Percentiles rank a stretch among this genome's conserved stretches.
Conservation (phyloP, 2,888 invertebrate species). For the Papilio protenor region DNA sequence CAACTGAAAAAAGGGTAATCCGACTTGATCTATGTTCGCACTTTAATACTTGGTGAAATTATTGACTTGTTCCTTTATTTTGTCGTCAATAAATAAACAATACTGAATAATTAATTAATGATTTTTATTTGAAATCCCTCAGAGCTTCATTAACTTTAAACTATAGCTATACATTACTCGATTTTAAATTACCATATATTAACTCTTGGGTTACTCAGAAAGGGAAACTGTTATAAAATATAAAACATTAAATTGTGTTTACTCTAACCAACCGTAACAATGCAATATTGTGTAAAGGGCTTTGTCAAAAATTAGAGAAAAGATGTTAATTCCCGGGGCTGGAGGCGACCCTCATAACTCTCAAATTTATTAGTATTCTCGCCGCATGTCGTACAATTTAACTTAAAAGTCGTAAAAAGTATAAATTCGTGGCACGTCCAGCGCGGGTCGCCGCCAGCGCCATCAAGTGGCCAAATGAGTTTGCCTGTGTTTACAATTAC, state of each 20-base stretch:
- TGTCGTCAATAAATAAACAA: background rate
- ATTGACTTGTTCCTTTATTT: too few relatives aligned
- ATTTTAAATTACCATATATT: background rate
- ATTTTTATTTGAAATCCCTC: background rate
- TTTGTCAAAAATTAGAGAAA: conserved; percentile 26
- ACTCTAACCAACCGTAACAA: conserved; percentile 3
- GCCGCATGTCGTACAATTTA: conserved; percentile 42
- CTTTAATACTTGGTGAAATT: background rate
- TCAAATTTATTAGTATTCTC: conserved; percentile 38
- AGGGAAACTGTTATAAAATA: background rate
- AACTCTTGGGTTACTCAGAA: background rate
- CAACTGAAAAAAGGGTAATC: conserved; percentile 4
- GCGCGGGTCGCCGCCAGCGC: conserved; percentile 49
- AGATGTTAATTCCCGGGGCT: conserved; percentile 16
- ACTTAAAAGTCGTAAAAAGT: conserved; percentile 58
- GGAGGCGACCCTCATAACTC: conserved; percentile 26
- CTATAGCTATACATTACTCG: background rate
- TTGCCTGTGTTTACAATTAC: conserved; percentile 70
- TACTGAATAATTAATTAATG: background rate
- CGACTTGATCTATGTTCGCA: background rate
- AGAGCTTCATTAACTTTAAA: background rate
- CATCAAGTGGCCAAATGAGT: conserved; percentile 70
- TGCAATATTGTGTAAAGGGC: conserved; percentile 8
- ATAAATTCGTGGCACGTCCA: conserved; percentile 63
- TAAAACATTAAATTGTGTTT: conserved; percentile 6